Evolutionary conservation across 2,888 invertebrate species (phyloP), one percentile per base, ranked within the genome.

Genomic region (Alviniconcha strummeri): DNA sequence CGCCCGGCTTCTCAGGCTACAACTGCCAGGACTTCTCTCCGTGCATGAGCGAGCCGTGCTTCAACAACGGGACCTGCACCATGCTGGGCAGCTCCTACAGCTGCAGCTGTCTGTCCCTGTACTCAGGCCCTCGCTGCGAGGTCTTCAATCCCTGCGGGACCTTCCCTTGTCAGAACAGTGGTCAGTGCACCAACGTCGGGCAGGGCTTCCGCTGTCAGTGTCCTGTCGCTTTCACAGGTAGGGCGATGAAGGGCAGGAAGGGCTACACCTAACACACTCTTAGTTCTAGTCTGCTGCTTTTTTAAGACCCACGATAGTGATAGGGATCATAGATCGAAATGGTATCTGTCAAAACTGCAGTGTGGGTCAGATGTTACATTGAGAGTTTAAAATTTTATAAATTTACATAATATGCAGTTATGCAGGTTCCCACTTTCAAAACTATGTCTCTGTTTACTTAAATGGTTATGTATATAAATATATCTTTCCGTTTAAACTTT

Each of bases 91-190:
- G 83, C 8, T 80, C 84, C 56, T 91, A 89, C 86, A 54, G 76
- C 64, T 91, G 91, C 80, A 52, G 54, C 6, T 91, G 91, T 84
- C 83, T 81, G 4, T 77, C 83, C 5, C 87, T 88, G 19, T 91
- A 85, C 80, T 87, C 85, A 7, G 90, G 91, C 6, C 85, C 87
- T n/a, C 74, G 85, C 19, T 90, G 87, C 72, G 87, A 92, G 76
- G 69, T 36, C 56, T 60, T 55, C 82, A 88, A 89, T 8, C 91
- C 91, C 80, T 85, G 85, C 57, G 71, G 80, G 11, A 72, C 84
- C 11, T 76, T 75, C 5, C 89, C 89, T 1, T 92, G 92, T 83
- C 79, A 87, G 76, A 90, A 92, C 85, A 88, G 87, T 19, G 91
- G 88, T 4, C 86, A 81, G 11, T 92, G 92, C 83, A 80, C 80